A percentile compares a stretch with the other conserved stretches of the same genome.
phyloP scores from a whole-genome alignment of 2,888 invertebrate species.

The Prosapia bicincta region DNA sequence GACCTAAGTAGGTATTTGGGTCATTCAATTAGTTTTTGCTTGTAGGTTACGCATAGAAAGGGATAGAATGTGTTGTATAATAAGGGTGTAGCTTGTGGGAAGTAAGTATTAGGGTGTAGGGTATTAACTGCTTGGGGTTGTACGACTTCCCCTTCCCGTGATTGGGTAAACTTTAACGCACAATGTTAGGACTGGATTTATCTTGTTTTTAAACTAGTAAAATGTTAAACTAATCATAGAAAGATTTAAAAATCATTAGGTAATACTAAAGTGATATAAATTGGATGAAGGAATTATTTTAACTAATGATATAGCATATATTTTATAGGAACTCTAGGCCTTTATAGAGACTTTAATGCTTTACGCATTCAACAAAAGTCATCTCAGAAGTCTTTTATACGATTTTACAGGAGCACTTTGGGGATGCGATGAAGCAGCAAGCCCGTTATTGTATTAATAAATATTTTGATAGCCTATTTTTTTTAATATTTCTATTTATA shows the following conservation, averaged over 20 bases:
- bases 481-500: too few species aligned
- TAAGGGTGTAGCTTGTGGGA: not conserved
- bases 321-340: too few species aligned
- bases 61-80: not conserved
- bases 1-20: not conserved
- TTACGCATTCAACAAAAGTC: too few species aligned
- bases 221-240: not conserved
- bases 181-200: not conserved
- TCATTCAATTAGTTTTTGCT: not conserved
- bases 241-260: not conserved
- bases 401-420: too few species aligned
- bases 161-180: not conserved
- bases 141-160: not conserved
- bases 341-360: too few species aligned
- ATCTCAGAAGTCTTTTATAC: too few species aligned
- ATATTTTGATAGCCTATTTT: too few species aligned
- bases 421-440: too few species aligned
- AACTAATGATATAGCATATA: too few species aligned
- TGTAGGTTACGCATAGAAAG: not conserved
- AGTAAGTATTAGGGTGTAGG: conserved; percentile 2
- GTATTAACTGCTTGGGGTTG: not conserved
- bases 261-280: not conserved
- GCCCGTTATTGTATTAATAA: too few species aligned
- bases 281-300: too few species aligned
- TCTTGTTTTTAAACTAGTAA: not conserved